Evolutionary conservation across 2,888 invertebrate species (phyloP), one percentile per base, ranked within the genome.

Genomic region (Callyntrura sp.): DNA sequence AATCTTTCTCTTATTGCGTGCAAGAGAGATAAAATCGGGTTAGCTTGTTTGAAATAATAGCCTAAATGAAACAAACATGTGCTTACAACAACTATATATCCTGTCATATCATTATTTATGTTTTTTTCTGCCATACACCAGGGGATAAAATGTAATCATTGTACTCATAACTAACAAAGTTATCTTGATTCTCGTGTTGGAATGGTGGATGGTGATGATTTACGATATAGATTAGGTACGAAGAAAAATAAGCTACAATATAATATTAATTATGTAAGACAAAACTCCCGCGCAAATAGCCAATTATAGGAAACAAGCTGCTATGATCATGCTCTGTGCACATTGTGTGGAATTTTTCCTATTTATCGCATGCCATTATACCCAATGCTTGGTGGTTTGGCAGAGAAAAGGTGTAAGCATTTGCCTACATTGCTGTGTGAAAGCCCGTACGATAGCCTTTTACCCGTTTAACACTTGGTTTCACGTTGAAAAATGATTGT

Each of bases 151-250:
- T 35, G 35, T 35, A 78, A 78, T 78, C 78, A 78, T 9, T 48
- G 51, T 28, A 3, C 35, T 35, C 35, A 6, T 6, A 55, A 28
- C 78, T 9, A n/a, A 25, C 23, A 23, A 28, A 78, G 57, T 28
- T n/a, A 55, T 55, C 78, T 55, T 28, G 55, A 78, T 48, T 73
- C 48, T 78, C 78, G 28, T 55, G 78, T n/a, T 35, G 35, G 17
- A 55, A 51, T 43, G 43, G 12, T 35, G 70, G 17, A 70, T 48
- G 51, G 57, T 48, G 48, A 23, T 73, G 28, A 20, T 45, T 70
- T 25, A 43, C 45, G 45, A 43, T 45, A 12, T 20, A 4, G 45
- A 45, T 45, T 45, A 11, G 45, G 45, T 45, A 11, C 45, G 45
- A 8, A 45, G 5, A 45, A 45, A 45, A 45, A n/a, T n/a, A n/a